Conservation (phyloP, 2,797 vertebrate species). For the Anguilla obscura region DNA sequence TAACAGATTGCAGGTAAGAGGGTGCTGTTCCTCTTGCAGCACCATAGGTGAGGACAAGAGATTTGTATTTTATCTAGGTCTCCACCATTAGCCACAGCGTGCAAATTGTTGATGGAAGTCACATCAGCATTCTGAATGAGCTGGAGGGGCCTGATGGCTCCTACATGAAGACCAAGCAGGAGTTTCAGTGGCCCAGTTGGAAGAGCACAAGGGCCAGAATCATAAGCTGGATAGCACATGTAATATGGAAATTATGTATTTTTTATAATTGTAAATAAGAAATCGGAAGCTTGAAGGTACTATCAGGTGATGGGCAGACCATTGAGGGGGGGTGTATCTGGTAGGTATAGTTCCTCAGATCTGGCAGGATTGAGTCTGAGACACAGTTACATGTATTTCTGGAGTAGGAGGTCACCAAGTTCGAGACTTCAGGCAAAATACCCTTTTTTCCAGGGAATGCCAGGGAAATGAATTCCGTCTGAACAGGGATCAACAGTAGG, state of each 20-base stretch:
- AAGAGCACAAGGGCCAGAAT: not conserved
- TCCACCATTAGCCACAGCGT: not conserved
- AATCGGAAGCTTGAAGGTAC: not conserved
- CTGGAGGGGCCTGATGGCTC: not conserved
- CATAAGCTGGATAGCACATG: no score
- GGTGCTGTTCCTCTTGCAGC: not conserved
- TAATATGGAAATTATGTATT: not conserved
- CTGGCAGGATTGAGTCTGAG: not conserved
- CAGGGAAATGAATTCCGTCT: not conserved
- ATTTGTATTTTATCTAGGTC: not conserved
- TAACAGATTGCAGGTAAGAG: not conserved
- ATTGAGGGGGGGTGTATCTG: no score
- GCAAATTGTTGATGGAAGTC: not conserved
- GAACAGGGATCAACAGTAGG: slow-evolving; percentile 27
- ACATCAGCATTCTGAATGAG: not conserved
- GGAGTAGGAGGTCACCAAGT: not conserved
- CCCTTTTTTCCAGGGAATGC: not conserved
- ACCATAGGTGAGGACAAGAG: not conserved
- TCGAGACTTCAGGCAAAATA: not conserved
- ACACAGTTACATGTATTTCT: not conserved
- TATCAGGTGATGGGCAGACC: not conserved
- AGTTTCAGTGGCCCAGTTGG: not conserved
- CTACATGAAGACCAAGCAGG: not conserved
- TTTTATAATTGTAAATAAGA: not conserved
- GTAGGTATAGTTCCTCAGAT: not conserved